A percentile compares a stretch with the other conserved stretches of the same genome.
These are phyloP conservation scores for Antedon mediterranea DNA, from an alignment of 53 echinoderm and acorn worm species.

Conservation along the genomic window DNA sequence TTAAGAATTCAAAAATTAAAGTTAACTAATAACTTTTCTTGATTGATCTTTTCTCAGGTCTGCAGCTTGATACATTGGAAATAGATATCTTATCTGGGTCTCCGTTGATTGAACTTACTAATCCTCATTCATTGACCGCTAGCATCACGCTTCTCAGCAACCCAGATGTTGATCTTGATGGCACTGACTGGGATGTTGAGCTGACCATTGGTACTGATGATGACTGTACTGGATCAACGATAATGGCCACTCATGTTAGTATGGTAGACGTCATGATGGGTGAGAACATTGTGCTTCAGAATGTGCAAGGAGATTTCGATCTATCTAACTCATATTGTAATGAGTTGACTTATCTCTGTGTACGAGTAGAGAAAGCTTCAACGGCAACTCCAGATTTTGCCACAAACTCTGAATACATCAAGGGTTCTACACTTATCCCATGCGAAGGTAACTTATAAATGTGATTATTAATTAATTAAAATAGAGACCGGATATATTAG, in stretches of 20 bases:
- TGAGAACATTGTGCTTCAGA: neutral
- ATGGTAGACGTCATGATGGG: neutral
- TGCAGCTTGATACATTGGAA: neutral
- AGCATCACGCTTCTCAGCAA: neutral
- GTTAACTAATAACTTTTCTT: too few species aligned
- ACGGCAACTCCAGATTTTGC: neutral
- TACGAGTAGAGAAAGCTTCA: neutral
- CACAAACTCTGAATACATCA: neutral
- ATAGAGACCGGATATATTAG: too few species aligned
- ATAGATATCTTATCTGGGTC: neutral
- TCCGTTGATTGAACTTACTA: neutral
- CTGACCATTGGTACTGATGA: neutral
- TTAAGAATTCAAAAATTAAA: too few species aligned
- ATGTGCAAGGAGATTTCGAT: neutral
- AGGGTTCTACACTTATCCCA: neutral
- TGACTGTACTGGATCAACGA: neutral
- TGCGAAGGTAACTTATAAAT: too few species aligned
- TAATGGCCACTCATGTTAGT: neutral
- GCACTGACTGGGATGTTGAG: neutral
- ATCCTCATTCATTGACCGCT: neutral
- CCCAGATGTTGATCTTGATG: neutral
- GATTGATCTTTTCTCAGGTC: neutral
- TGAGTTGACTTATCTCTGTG: neutral
- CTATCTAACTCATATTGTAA: neutral
- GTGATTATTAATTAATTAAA: too few species aligned